Percentiles rank a stretch among this genome's conserved stretches.
These are phyloP conservation scores for Eubasilissa regina DNA, from an alignment of 1,140 invertebrate species.

Conservation along the genomic window DNA sequence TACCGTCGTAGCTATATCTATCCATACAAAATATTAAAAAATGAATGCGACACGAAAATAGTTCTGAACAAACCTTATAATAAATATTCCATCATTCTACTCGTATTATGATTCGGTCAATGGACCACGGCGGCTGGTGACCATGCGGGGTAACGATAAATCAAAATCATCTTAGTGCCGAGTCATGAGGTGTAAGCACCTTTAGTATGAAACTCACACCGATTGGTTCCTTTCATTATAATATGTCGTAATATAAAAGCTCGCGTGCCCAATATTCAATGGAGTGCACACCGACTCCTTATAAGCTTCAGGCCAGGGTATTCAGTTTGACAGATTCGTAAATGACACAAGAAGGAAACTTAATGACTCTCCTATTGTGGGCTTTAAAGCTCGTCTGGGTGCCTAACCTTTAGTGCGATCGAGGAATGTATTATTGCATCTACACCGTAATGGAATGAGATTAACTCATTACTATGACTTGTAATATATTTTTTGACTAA, in stretches of 20 bases:
- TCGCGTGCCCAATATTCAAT: constrained; percentile 30
- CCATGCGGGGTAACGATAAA: constrained; percentile 39
- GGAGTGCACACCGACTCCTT: not conserved
- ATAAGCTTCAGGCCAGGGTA: not conserved
- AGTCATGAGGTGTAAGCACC: constrained; percentile 39
- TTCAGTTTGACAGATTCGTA: not conserved
- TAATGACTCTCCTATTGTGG: not conserved
- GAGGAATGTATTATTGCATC: not conserved
- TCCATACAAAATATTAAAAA: not conserved
- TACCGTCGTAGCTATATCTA: too few relatives aligned
- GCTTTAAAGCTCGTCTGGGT: constrained; percentile 2
- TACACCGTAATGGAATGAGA: not conserved
- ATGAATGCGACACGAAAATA: not conserved
- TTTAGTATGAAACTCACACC: constrained; percentile 11
- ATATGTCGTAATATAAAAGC: constrained; percentile 30
- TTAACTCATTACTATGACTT: too few relatives aligned
- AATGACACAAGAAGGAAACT: constrained; percentile 9
- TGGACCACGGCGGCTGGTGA: constrained; percentile 1
- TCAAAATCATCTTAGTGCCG: constrained; percentile 39
- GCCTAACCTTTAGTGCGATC: not conserved
- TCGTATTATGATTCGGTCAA: not conserved
- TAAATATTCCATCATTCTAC: constrained; percentile 6
- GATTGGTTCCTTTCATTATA: constrained; percentile 37
- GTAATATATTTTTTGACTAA: too few relatives aligned
- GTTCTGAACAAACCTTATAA: not conserved